phyloP scores from a whole-genome alignment of 1,140 invertebrate genomes.

The Pristionchus pacificus region DNA sequence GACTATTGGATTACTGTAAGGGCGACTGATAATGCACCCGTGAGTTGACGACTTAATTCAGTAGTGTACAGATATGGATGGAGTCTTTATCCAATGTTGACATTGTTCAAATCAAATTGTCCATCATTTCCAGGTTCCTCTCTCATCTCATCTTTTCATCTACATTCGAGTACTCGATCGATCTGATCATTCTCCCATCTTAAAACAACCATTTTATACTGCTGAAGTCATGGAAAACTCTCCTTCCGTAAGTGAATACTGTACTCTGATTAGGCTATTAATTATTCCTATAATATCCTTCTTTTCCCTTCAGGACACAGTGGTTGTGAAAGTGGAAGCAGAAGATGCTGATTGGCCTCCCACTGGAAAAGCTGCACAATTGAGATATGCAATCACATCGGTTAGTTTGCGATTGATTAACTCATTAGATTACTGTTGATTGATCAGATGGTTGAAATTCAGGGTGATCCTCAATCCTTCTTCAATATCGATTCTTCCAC shows the following conservation, averaged over 20 bases:
- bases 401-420: too few relatives aligned
- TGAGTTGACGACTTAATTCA: too few relatives aligned
- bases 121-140: slow-evolving; percentile 22
- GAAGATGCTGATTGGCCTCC: slow-evolving; percentile 72
- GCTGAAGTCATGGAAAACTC: slow-evolving; percentile 78
- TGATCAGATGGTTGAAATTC: too few relatives aligned
- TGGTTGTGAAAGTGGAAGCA: slow-evolving; percentile 73
- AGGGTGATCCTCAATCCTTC: slow-evolving; percentile 80
- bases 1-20: slow-evolving; percentile 89
- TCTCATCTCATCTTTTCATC: slow-evolving; percentile 69
- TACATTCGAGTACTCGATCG: slow-evolving; percentile 81
- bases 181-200: slow-evolving; percentile 88
- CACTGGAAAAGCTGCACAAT: slow-evolving; percentile 58
- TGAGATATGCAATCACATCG: slow-evolving; percentile 72
- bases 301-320: slow-evolving; percentile 65
- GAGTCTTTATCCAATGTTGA: too few relatives aligned
- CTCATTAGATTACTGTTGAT: too few relatives aligned
- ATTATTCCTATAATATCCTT: neutral
- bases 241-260: slow-evolving; percentile 10
- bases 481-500: slow-evolving; percentile 79
- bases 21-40: slow-evolving; percentile 78
- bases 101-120: neutral
- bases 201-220: slow-evolving; percentile 78
- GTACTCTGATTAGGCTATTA: neutral
- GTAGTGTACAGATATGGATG: too few relatives aligned